Percentiles rank a stretch among this genome's conserved stretches.
phyloP scores from a whole-genome alignment of 2,113 vertebrate genomes.

The Struthio camelus region DNA sequence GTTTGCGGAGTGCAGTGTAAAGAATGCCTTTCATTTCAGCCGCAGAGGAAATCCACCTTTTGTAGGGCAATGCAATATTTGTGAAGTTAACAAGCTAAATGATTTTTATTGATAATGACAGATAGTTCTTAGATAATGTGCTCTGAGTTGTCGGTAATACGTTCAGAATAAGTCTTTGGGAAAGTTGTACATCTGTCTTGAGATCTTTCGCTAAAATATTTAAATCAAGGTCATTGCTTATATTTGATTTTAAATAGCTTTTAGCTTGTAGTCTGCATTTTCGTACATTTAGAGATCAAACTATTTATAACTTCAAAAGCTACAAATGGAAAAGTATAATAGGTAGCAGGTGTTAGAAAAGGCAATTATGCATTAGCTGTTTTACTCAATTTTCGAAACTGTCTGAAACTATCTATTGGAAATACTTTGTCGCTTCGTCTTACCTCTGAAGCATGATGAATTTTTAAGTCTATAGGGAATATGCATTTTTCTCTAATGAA shows the following conservation, averaged over 20 bases:
- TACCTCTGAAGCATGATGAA: constrained; percentile 35
- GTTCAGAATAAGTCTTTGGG: constrained; percentile 48
- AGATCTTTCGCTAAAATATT: constrained; percentile 34
- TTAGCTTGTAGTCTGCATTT: constrained; percentile 18
- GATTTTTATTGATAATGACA: constrained; percentile 55
- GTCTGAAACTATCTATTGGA: constrained; percentile 42
- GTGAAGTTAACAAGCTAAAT: constrained; percentile 46
- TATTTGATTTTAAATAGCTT: constrained; percentile 46
- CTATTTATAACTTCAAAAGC: constrained; percentile 41
- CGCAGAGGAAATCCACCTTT: constrained; percentile 3
- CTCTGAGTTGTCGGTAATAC: neutral
- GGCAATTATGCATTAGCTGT: constrained; percentile 49
- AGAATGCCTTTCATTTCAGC: constrained; percentile 44
- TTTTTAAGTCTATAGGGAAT: constrained; percentile 27
- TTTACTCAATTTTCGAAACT: constrained; percentile 61
- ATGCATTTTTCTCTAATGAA: constrained; percentile 46
- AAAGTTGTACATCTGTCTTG: constrained; percentile 59
- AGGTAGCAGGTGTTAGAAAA: constrained; percentile 65
- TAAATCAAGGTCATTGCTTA: constrained; percentile 46
- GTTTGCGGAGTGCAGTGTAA: neutral
- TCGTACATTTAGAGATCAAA: constrained; percentile 42
- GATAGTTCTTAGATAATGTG: constrained; percentile 57
- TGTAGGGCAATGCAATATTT: constrained; percentile 21
- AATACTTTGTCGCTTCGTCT: constrained; percentile 31
- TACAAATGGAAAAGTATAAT: constrained; percentile 50